These are phyloP conservation scores for Gopherus evgoodei DNA, from an alignment of 2,113 vertebrate genomes.

Conservation along the genomic window DNA sequence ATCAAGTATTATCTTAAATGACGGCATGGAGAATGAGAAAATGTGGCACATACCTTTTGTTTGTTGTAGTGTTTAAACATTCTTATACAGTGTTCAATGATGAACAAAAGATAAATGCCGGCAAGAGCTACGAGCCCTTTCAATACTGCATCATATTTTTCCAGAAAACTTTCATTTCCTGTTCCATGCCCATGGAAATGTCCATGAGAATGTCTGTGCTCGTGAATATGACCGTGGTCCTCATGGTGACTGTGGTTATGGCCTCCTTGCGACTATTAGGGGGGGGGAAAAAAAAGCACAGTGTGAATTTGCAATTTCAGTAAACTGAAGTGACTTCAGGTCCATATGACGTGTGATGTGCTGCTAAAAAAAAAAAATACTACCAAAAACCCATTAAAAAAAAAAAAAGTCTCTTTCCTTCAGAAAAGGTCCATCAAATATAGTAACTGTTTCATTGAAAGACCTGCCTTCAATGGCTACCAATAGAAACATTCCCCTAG, in stretches of 20 bases:
- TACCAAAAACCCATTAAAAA: not conserved
- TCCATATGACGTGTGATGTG: not conserved
- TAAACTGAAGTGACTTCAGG: fast-evolving
- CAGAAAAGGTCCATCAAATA: not conserved
- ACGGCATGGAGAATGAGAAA: not conserved
- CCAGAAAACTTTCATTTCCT: slow-evolving; percentile 69
- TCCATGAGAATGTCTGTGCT: slow-evolving; percentile 73
- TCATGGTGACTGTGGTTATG: slow-evolving; percentile 87
- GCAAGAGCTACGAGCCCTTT: slow-evolving; percentile 94
- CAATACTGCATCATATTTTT: slow-evolving; percentile 92
- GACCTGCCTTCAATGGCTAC: not conserved
- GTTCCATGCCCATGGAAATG: slow-evolving; percentile 63
- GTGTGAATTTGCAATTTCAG: not conserved
- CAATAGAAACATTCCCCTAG: not conserved
- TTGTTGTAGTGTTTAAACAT: slow-evolving; percentile 97
- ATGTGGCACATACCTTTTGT: slow-evolving; percentile 80
- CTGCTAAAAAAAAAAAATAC: fast-evolving
- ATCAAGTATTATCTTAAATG: not conserved
- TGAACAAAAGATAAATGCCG: slow-evolving; percentile 97
- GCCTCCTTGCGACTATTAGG: slow-evolving; percentile 86
- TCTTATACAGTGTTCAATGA: slow-evolving; percentile 95
- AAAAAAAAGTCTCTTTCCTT: not conserved
- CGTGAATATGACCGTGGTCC: slow-evolving; percentile 50
- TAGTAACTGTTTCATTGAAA: not conserved
- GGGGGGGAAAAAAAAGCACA: not conserved